These are phyloP conservation scores for Erebia palarica DNA, from an alignment of 2,888 invertebrate species.

Conservation along the genomic window DNA sequence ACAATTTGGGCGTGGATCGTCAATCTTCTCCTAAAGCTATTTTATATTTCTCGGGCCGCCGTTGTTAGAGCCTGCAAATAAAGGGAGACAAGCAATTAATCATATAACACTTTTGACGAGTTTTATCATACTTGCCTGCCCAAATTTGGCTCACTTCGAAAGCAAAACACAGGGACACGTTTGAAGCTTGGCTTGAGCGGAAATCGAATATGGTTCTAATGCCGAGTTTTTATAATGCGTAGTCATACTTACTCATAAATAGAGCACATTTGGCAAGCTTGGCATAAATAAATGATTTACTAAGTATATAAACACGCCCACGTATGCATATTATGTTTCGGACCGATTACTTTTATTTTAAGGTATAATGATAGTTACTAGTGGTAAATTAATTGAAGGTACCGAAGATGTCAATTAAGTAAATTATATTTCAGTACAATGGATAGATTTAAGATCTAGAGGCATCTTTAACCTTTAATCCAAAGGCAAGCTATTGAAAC, in stretches of 20 bases:
- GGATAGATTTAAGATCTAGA: too few relatives aligned
- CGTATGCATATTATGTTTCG: too few relatives aligned
- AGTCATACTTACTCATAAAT: conserved; percentile 5
- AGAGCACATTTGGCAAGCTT: conserved; percentile 20
- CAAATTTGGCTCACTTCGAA: conserved; percentile 25
- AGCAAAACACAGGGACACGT: conserved; percentile 15
- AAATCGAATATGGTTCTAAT: conserved; percentile 15
- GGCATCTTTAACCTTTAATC: too few relatives aligned
- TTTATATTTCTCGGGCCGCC: conserved; percentile 5
- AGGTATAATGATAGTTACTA: too few relatives aligned
- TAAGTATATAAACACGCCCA: background rate
- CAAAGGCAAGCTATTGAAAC: too few relatives aligned
- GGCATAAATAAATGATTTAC: background rate
- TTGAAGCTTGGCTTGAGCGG: conserved; percentile 14
- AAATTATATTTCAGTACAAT: too few relatives aligned
- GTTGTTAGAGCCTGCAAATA: conserved; percentile 19
- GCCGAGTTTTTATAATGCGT: conserved; percentile 13
- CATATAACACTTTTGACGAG: conserved; percentile 23
- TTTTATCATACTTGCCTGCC: conserved; percentile 25
- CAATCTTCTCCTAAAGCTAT: background rate
- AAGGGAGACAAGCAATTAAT: conserved; percentile 30
- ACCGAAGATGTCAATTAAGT: too few relatives aligned
- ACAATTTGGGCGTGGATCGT: background rate
- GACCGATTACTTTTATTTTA: background rate
- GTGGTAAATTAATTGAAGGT: too few relatives aligned